phyloP scores from a whole-genome alignment of 2,888 invertebrate species.

The Pachymerium ferrugineum region DNA sequence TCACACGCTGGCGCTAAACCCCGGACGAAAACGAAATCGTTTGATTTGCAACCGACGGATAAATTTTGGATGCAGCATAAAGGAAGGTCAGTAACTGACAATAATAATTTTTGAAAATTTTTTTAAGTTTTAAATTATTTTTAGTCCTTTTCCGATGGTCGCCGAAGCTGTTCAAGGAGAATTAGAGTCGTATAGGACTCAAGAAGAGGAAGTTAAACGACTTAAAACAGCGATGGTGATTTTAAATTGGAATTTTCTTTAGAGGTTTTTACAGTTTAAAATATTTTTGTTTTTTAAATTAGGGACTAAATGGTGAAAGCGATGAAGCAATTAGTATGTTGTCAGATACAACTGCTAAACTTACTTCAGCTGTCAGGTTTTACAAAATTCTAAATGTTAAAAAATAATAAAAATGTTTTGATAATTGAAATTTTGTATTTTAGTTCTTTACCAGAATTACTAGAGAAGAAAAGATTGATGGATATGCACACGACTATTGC shows the following conservation, averaged over 20 bases:
- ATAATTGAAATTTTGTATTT: background rate
- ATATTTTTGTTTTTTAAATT: background rate
- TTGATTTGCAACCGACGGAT: conserved; percentile 83
- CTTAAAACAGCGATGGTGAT: conserved; percentile 81
- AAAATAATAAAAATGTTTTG: background rate
- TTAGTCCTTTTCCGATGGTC: conserved; percentile 59
- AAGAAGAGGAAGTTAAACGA: conserved; percentile 94
- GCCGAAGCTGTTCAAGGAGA: conserved; percentile 99
- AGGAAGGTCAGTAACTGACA: conserved; percentile 55
- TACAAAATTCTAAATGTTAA: conserved; percentile 18
- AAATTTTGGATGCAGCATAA: conserved; percentile 91
- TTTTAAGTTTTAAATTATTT: too few relatives aligned
- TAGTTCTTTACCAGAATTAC: conserved; percentile 80
- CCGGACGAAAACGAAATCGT: conserved; percentile 68
- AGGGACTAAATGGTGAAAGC: conserved; percentile 78
- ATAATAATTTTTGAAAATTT: background rate
- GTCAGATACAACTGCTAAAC: conserved; percentile 83
- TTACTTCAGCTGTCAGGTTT: conserved; percentile 83
- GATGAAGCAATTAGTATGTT: conserved; percentile 74
- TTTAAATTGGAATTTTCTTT: background rate
- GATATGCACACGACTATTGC: conserved; percentile 99
- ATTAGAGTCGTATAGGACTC: conserved; percentile 84
- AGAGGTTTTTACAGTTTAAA: background rate
- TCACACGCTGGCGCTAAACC: conserved; percentile 44
- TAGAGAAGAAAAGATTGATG: conserved; percentile 94